Evolutionary conservation across 2,888 invertebrate species (phyloP), one percentile per base, ranked within the genome.

Genomic region (Poecilus cupreus): DNA sequence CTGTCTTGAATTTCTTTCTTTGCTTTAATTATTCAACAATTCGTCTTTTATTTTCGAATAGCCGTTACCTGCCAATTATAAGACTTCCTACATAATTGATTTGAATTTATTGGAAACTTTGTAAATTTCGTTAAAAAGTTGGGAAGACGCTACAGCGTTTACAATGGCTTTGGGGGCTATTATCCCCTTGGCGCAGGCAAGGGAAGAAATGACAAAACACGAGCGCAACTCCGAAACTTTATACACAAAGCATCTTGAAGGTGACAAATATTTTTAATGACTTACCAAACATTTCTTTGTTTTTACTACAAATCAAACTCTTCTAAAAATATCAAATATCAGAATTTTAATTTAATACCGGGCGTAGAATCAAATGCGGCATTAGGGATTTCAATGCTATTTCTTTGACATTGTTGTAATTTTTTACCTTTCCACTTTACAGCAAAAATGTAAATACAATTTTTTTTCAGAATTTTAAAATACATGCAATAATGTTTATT

Each of bases 1-100:
- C 10, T 13, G 10, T n/a, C 39, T 70, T 37, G 26, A 32, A 37
- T 64, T 32, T 26, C 37, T 39, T 68, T 68, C 13, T 32, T 32
- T 32, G 1, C 72, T 22, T 72, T 46, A 72, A 72, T 72, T 72
- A 72, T 72, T 72, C 72, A 79, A 20, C 79, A 51, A 70, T 79
- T 70, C 68, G 49, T 37, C n/a, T 72, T 72, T 68, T 49, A 70
- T 79, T 79, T 79, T 32, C 11, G 24, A 54, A 51, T 76, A 22
- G 64, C n/a, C 18, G 46, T 79, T 79, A 79, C 79, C 79, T 79
- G 79, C 79, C 79, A 79, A 79, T 79, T 79, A 79, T 79, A 51
- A 24, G 32, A 20, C 49, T 32, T 8, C 11, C 70, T 70, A 79
- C 79, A 79, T 79, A 79, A 79, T 79, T 79, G 79, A 79, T 79